Evolutionary conservation across 2,113 vertebrate genomes (phyloP).

Genomic region (Antechinus flavipes): DNA sequence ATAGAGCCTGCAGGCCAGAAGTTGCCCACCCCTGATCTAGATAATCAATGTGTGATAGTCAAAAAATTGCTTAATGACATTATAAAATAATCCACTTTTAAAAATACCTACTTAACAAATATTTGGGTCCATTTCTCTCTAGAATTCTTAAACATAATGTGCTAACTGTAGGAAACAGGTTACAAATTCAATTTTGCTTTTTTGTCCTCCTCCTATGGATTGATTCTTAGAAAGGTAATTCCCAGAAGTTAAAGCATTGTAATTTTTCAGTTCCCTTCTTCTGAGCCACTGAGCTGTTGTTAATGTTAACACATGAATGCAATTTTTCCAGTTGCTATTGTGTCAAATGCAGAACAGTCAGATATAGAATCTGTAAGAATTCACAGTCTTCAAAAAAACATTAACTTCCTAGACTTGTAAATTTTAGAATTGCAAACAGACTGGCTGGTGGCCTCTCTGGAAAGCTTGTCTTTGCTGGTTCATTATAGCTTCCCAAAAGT

Average conservation of each 20-base stretch:
- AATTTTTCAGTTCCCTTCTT: neutral
- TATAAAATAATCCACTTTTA: neutral
- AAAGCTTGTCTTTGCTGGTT: neutral
- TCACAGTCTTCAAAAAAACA: too few species aligned
- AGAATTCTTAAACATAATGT: neutral
- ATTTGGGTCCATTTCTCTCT: neutral
- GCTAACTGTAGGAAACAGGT: neutral
- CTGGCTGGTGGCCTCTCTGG: neutral
- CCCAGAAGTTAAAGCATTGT: neutral
- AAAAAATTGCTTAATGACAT: neutral
- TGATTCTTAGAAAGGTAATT: neutral
- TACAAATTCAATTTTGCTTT: neutral
- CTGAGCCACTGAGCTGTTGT: neutral
- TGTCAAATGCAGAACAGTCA: neutral
- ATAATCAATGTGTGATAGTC: neutral
- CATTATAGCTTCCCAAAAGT: too few species aligned
- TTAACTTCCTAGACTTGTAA: too few species aligned
- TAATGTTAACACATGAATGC: neutral
- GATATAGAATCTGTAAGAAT: neutral
- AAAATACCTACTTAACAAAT: neutral
- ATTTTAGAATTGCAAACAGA: neutral
- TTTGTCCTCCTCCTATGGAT: neutral
- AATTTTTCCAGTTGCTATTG: neutral
- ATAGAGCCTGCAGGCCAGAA: too few species aligned
- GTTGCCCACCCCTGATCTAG: too few species aligned